Conservation (phyloP, 1,140 invertebrate species). For the Eulimnadia texana region DNA sequence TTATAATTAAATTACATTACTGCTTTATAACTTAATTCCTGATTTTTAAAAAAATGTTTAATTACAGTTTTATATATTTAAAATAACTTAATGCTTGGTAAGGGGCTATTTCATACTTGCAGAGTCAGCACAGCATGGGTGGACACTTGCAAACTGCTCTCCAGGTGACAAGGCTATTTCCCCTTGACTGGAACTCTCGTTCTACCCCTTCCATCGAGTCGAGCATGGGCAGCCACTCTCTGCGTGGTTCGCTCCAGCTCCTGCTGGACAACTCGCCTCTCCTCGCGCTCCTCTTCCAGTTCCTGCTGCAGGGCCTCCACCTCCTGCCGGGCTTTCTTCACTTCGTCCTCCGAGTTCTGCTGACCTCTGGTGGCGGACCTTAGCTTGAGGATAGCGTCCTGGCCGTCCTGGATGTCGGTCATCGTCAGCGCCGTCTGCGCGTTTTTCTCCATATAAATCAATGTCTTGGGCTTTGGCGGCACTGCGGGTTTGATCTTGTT, state of each 20-base stretch:
- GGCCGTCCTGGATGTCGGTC: slow-evolving; percentile 6
- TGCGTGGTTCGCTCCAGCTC: slow-evolving; percentile 23
- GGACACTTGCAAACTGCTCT: slow-evolving; percentile 21
- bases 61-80: too few relatives aligned
- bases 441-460: slow-evolving; percentile 14
- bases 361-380: background rate
- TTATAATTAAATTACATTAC: too few relatives aligned
- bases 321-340: background rate
- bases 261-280: slow-evolving; percentile 21
- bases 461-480: slow-evolving; percentile 9
- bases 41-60: too few relatives aligned
- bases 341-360: slow-evolving; percentile 2
- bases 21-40: too few relatives aligned
- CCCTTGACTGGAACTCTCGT: slow-evolving; percentile 21
- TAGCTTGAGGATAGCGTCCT: slow-evolving; percentile 7
- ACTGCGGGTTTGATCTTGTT: background rate
- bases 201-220: slow-evolving; percentile 24
- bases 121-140: slow-evolving; percentile 19
- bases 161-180: slow-evolving; percentile 22
- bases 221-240: slow-evolving; percentile 23
- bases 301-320: background rate
- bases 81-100: too few relatives aligned
- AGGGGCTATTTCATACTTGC: too few relatives aligned
- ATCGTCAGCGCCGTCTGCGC: slow-evolving; percentile 9
- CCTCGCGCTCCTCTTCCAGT: slow-evolving; percentile 20